Evolutionary conservation across 53 echinoderm and acorn worm species (phyloP).

Genomic region (Zoroaster sp.): DNA sequence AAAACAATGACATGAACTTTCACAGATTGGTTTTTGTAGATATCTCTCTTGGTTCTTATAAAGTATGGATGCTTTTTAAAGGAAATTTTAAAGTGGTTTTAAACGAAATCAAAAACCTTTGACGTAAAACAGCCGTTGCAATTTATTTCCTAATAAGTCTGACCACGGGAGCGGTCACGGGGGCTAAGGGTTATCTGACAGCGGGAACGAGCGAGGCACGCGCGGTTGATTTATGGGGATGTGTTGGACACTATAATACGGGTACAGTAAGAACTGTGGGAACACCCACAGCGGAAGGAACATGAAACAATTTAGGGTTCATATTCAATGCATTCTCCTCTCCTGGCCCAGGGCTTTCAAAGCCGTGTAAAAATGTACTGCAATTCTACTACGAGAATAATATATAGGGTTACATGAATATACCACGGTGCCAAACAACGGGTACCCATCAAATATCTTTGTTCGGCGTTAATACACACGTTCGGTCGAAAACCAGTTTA

Average conservation of each 20-base stretch:
- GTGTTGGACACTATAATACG: background rate
- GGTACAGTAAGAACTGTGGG: background rate
- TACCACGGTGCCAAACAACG: background rate
- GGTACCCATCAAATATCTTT: background rate
- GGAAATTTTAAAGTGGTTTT: no score
- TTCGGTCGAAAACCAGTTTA: background rate
- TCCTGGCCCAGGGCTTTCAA: no score
- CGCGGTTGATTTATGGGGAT: slow-evolving; percentile 24
- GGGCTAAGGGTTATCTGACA: slow-evolving; percentile 3
- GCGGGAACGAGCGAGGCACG: slow-evolving; percentile 31
- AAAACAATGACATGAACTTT: no score
- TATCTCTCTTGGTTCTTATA: no score
- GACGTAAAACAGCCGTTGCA: slow-evolving; percentile 5
- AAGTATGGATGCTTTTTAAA: no score
- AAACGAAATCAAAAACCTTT: no score
- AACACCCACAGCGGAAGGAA: background rate
- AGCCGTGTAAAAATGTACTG: no score
- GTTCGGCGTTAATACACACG: no score
- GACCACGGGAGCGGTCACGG: slow-evolving; percentile 38
- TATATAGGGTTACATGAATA: background rate
- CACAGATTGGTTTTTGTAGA: no score
- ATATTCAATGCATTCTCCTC: no score
- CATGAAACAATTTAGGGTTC: no score
- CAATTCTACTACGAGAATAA: no score
- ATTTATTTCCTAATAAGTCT: background rate